Percentiles rank a stretch among this genome's conserved stretches.
phyloP scores from a whole-genome alignment of 30 jellyfish, hydroid and myxozoan genomes.

The Clytia hemisphaerica region DNA sequence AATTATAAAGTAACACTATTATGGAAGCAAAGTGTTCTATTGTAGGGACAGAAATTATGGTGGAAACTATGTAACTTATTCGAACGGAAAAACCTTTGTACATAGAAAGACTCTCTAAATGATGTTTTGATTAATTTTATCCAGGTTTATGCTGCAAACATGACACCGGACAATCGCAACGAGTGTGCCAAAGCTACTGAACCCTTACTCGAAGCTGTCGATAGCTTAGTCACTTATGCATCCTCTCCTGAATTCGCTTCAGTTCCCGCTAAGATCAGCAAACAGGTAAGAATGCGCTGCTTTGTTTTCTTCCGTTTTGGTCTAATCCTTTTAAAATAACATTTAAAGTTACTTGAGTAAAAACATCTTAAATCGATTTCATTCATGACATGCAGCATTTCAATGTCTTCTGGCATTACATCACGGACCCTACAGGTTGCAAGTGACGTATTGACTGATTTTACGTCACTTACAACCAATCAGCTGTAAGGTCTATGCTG shows the following conservation, averaged over 20 bases:
- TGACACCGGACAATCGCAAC: conserved; percentile 58
- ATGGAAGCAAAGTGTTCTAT: no score
- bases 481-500: no score
- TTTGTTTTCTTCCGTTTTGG: not conserved
- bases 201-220: conserved; percentile 89
- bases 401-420: no score
- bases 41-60: no score
- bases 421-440: no score
- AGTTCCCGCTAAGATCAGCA: conserved; percentile 90
- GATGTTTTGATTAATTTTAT: not conserved
- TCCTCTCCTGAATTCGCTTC: conserved; percentile 92
- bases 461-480: no score
- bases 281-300: conserved; percentile 49
- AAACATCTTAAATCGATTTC: not conserved
- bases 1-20: no score
- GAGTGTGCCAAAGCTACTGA: conserved; percentile 65
- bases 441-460: not conserved
- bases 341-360: no score
- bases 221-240: conserved; percentile 85
- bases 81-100: not conserved
- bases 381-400: not conserved
- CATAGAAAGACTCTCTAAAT: not conserved
- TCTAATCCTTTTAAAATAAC: not conserved
- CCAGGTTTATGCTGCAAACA: conserved; percentile 76
- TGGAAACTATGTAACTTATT: not conserved